Evolutionary conservation across 2,888 invertebrate species (phyloP), one percentile per base, ranked within the genome.

Genomic region (Shargacucullia verbasci): DNA sequence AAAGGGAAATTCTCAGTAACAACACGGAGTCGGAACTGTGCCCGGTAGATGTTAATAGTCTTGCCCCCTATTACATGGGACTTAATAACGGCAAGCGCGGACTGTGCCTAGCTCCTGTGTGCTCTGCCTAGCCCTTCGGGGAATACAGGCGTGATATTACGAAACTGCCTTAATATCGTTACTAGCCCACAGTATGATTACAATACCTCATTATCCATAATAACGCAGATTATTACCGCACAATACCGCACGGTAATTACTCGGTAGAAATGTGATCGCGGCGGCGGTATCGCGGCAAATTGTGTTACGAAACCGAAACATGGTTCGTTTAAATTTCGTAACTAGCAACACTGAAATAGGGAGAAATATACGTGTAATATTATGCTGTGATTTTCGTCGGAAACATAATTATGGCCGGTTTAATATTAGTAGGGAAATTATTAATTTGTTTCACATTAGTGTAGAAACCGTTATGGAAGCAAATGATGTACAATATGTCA

Each of bases 231-330:
- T 43, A 41, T 8, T 8, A 8, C 29, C 29, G 29, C 34, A 14
- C 25, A 2, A 48, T 38, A 52, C 50, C 39, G n/a, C 29, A 39
- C 43, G 25, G 13, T 63, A 62, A 69, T 66, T 62, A 69, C 40
- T 44, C 33, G 20, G 11, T 34, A n/a, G 39, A 29, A 52, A 70
- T 57, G 8, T 40, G 34, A 52, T 48, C 47, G 40, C 20, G 4
- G 20, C 27, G 27, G 31, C 40, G 44, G 50, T 44, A 33, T 54
- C 39, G 20, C 8, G 25, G 43, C n/a, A 46, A 50, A 69, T 40
- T 13, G 7, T 29, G 46, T 33, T 47, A 69, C 47, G 50, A 62
- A 55, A 50, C n/a, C 4, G 37, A 46, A 64, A 44, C 27, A 9
- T 3, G 33, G 2, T 9, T 13, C 27, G 14, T 62, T 48, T 39